These are phyloP conservation scores for Coryphaenoides rupestris DNA, from an alignment of 2,113 vertebrate genomes.

Conservation along the genomic window DNA sequence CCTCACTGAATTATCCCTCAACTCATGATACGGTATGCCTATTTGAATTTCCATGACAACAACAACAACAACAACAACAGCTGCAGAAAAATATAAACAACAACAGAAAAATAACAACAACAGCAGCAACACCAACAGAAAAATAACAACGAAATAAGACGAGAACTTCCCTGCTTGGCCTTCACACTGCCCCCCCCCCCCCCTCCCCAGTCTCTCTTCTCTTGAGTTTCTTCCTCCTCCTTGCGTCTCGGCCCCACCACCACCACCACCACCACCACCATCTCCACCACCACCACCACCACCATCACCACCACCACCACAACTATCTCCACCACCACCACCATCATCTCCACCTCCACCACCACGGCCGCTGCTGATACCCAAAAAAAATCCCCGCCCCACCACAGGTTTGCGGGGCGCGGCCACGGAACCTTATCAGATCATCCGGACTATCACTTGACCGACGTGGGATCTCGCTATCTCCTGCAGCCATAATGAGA, in stretches of 20 bases:
- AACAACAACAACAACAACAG: slow-evolving; percentile 2
- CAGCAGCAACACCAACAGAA: slow-evolving; percentile 9
- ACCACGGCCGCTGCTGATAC: slow-evolving; percentile 17
- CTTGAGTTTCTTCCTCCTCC: slow-evolving; percentile 8
- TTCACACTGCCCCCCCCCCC: slow-evolving; percentile 3
- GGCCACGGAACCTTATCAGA: slow-evolving; percentile 60
- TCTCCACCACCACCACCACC: slow-evolving; percentile 12
- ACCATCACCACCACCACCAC: slow-evolving; percentile 13
- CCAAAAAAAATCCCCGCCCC: slow-evolving; percentile 55
- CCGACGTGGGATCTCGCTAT: slow-evolving; percentile 70
- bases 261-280: slow-evolving; percentile 12
- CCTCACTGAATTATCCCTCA: neutral
- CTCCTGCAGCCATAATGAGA: slow-evolving; percentile 71
- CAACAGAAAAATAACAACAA: slow-evolving; percentile 22
- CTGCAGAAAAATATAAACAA: neutral
- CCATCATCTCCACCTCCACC: slow-evolving; percentile 20
- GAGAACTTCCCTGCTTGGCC: slow-evolving; percentile 9
- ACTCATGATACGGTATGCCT: neutral
- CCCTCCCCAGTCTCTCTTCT: slow-evolving; percentile 6
- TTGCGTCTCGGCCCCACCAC: too few species aligned
- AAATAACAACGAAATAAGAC: slow-evolving; percentile 22
- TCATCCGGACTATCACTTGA: slow-evolving; percentile 68
- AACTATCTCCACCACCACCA: slow-evolving; percentile 50
- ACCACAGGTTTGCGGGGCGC: slow-evolving; percentile 27
- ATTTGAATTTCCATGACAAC: neutral